A percentile compares a stretch with the other conserved stretches of the same genome.
Conservation (phyloP, 2,113 vertebrate species). For the Rhegmatorhina hoffmannsi region DNA sequence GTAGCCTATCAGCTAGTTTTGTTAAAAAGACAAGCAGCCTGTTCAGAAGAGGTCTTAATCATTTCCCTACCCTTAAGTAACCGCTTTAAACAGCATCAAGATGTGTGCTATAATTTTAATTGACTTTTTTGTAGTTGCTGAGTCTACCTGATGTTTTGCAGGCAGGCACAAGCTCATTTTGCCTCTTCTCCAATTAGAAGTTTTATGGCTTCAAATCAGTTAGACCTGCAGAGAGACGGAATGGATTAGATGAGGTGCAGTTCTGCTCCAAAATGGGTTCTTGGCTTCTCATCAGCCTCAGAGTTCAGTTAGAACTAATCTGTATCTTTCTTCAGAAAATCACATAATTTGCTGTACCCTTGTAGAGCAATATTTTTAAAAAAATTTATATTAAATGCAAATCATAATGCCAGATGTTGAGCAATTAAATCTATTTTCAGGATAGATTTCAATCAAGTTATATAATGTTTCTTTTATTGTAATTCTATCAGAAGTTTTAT, state of each 20-base stretch:
- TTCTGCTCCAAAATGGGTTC: not conserved
- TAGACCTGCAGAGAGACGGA: not conserved
- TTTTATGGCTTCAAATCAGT: not conserved
- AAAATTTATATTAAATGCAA: not conserved
- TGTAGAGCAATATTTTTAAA: not conserved
- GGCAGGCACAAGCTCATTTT: not conserved
- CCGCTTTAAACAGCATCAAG: not conserved
- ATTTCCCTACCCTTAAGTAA: not conserved
- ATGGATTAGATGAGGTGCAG: not conserved
- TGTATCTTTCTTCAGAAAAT: not conserved
- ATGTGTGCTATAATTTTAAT: not conserved
- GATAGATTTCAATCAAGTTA: not conserved
- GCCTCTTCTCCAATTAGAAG: not conserved
- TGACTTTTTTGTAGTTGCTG: not conserved
- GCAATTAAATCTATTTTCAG: not conserved
- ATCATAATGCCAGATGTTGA: not conserved
- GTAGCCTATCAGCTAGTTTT: not conserved
- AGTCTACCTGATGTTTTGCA: not conserved
- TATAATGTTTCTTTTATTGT: not conserved
- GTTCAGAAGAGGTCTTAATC: not conserved
- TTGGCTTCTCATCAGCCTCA: not conserved
- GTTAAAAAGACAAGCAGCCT: not conserved
- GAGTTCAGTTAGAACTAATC: not conserved
- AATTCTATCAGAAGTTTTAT: not conserved
- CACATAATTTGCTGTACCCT: accelerated